Evolutionary conservation across 1,140 invertebrate species (phyloP).

Genomic region (Anoplophora glabripennis): DNA sequence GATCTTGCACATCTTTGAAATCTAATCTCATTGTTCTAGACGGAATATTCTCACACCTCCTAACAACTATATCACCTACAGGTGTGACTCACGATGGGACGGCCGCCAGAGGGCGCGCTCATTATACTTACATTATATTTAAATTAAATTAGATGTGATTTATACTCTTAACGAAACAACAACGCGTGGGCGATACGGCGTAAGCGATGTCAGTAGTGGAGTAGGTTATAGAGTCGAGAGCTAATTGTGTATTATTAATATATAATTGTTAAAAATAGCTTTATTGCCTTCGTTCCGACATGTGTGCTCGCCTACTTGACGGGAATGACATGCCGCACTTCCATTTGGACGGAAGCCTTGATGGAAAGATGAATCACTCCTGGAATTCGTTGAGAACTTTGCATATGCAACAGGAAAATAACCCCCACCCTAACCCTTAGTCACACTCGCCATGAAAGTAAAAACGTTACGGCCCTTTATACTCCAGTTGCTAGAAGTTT

Average conservation of each 20-base stretch:
- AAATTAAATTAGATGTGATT: conserved; percentile 43
- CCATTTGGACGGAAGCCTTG: no score
- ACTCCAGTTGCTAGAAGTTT: no score
- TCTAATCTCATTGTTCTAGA: no score
- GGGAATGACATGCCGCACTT: no score
- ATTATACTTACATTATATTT: conserved; percentile 45
- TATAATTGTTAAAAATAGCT: conserved; percentile 6
- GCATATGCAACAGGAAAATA: no score
- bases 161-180: conserved; percentile 28
- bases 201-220: neutral
- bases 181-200: conserved; percentile 11
- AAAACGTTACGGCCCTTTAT: no score
- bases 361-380: no score
- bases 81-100: conserved; percentile 42
- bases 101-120: conserved; percentile 38
- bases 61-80: conserved; percentile 44
- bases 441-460: no score
- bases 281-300: conserved; percentile 1
- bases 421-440: no score
- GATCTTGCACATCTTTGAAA: no score
- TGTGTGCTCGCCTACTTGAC: no score
- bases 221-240: neutral
- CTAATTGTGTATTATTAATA: conserved; percentile 11
- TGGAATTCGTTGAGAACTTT: no score
- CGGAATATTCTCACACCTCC: conserved; percentile 35